phyloP scores from a whole-genome alignment of 1,140 invertebrate genomes.

The Drosophila aff. region DNA sequence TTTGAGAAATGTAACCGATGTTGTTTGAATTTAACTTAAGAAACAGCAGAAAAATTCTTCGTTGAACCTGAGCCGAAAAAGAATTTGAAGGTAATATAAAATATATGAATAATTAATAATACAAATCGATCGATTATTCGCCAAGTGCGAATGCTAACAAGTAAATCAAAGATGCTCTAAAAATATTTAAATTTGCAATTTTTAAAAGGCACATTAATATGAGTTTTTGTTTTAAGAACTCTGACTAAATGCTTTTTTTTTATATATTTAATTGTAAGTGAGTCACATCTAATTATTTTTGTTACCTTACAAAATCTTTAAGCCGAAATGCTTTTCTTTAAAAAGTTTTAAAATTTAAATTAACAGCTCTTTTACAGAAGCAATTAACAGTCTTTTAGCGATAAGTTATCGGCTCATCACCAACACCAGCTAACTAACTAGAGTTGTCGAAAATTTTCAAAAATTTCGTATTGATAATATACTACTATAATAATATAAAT shows the following conservation, averaged over 20 bases:
- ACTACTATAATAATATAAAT: too few species aligned
- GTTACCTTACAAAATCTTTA: too few species aligned
- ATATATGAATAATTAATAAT: too few species aligned
- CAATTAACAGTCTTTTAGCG: constrained; percentile 1
- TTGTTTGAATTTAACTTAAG: neutral
- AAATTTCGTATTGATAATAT: too few species aligned
- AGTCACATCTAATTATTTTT: neutral
- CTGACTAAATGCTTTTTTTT: neutral
- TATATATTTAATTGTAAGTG: neutral
- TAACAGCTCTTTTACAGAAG: neutral
- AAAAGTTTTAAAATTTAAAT: neutral
- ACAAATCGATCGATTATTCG: too few species aligned
- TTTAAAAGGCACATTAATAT: neutral
- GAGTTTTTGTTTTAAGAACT: too few species aligned
- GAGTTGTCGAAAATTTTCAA: too few species aligned
- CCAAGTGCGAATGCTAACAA: too few species aligned
- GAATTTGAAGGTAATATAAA: neutral
- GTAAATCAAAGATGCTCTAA: neutral
- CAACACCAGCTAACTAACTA: neutral
- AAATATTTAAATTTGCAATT: neutral
- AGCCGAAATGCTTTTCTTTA: neutral
- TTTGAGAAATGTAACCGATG: constrained; percentile 69
- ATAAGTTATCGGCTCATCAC: constrained; percentile 15
- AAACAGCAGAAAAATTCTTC: neutral
- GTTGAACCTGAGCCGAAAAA: too few species aligned